Percentiles rank a stretch among this genome's conserved stretches.
Conservation (phyloP, 2,113 vertebrate species). For the Bufo gargarizans region DNA sequence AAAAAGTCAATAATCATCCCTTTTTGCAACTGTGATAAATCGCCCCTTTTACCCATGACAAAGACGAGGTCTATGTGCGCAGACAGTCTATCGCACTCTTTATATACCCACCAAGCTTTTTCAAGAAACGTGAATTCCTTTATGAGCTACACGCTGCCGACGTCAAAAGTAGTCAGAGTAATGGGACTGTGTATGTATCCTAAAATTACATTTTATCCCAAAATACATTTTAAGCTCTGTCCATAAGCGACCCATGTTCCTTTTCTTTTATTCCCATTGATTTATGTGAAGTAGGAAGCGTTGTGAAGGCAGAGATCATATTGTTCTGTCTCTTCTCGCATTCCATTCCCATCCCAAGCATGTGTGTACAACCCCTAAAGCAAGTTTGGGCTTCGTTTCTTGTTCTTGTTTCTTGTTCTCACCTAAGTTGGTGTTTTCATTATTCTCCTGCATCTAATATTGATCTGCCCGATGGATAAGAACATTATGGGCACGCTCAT, state of each 20-base stretch:
- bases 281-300: not conserved
- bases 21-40: no score
- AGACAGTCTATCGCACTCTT: no score
- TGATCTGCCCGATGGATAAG: not conserved
- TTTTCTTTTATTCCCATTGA: not conserved
- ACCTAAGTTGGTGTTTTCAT: not conserved
- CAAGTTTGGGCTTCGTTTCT: not conserved
- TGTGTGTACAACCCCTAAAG: not conserved
- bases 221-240: not conserved
- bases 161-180: no score
- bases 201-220: not conserved
- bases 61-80: no score
- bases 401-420: not conserved
- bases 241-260: not conserved
- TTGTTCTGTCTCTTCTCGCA: not conserved
- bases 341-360: slow-evolving; percentile 2
- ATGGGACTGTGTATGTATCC: not conserved
- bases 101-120: no score
- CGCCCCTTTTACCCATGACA: no score
- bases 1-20: no score
- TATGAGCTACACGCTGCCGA: no score
- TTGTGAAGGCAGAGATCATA: not conserved
- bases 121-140: no score
- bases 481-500: not conserved
- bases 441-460: not conserved